These are phyloP conservation scores for Eidolon helvum DNA, from an alignment of 2,113 vertebrate species.

Conservation along the genomic window DNA sequence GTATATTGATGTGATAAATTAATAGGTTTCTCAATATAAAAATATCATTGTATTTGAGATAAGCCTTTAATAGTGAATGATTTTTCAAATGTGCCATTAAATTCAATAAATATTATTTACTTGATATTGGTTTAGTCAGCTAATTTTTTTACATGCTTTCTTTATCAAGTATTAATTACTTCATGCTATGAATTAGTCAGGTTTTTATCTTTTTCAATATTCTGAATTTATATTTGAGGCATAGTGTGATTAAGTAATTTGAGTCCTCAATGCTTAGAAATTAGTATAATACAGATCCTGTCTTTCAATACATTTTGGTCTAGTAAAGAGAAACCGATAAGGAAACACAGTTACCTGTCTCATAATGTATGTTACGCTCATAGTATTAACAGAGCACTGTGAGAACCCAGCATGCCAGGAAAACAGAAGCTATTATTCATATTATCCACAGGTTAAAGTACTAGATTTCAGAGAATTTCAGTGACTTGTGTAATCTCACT, in stretches of 20 bases:
- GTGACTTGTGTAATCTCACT: neutral
- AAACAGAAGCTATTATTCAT: neutral
- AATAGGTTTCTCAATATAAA: neutral
- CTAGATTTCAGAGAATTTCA: too few relatives aligned
- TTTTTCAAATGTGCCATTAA: neutral
- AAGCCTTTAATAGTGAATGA: neutral
- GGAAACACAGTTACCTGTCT: neutral
- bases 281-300: neutral
- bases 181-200: neutral
- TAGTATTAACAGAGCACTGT: neutral
- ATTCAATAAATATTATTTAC: neutral
- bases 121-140: neutral
- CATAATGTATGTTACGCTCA: neutral
- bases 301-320: neutral
- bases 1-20: neutral
- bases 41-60: neutral
- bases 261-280: neutral
- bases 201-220: neutral
- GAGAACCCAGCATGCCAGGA: neutral
- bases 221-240: neutral
- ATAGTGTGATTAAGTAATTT: neutral
- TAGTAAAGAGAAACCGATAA: neutral
- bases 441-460: neutral
- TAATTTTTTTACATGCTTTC: neutral
- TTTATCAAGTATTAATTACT: neutral